Evolutionary conservation across 2,113 vertebrate species (phyloP), one percentile per base, ranked within the genome.

Genomic region (Rallus limicola): DNA sequence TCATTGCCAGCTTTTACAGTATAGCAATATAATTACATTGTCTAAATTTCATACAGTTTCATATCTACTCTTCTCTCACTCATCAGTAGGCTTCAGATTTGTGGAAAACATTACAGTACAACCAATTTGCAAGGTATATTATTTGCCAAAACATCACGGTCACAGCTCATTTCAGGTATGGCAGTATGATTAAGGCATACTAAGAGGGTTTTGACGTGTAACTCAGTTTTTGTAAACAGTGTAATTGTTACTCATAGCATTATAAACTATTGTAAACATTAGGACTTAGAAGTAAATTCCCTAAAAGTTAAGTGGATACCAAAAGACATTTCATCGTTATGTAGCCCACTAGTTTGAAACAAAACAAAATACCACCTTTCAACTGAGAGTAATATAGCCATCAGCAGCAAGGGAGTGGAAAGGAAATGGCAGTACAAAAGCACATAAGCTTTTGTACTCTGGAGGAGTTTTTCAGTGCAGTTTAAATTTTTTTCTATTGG

Each of bases 141-240:
- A 60, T 59, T 93, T 96, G 96, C 94, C 94, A 98, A 96, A 95
- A 84, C 90, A 93, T 95, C 92, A 85, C 58, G 81, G 92, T 97
- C 93, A 86, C 72, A 96, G 88, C 64, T 95, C 75, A 71, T 93
- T 93, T 92, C 82, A 91, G 33, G 50, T 79, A 86, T 15, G 18
- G 40, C 28, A 82, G 65, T 18, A 70, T 44, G 84, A 96, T 83
- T 86, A 94, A 91, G 96, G 82, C 52, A 85, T 33, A 71, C 8
- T 74, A 80, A 82, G 26, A 80, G 16, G 25, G 60, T 34, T 93
- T 76, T 92, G 77, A 93, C 68, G 72, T 24, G 18, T 24, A 93
- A 86, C n/a, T 68, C 62, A 52, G 68, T 78, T 91, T 96, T 92
- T 44, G 80, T 36, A 90, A 95, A 82, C 68, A 77, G 1, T 91